phyloP scores from a whole-genome alignment of 1,140 invertebrate genomes.

The Argopecten irradians region DNA sequence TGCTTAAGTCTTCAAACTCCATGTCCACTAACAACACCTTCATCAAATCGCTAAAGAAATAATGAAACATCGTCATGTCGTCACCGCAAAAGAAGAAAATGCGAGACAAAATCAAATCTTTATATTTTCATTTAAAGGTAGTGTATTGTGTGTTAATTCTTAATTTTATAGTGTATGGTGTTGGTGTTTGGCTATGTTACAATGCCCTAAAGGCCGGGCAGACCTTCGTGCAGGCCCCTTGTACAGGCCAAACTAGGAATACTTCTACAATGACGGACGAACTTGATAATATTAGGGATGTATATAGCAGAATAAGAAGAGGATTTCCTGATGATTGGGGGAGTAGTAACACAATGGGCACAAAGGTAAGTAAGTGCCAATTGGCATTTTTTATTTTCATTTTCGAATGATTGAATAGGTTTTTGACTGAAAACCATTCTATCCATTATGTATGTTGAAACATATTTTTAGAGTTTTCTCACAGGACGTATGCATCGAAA shows the following conservation, averaged over 20 bases:
- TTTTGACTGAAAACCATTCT: too few species aligned
- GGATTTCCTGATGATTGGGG: background rate
- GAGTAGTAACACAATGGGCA: background rate
- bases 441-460: too few species aligned
- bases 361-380: background rate
- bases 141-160: background rate
- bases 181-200: background rate
- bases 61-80: background rate
- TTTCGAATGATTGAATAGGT: too few species aligned
- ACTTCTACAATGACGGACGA: background rate
- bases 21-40: background rate
- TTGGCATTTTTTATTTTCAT: too few species aligned
- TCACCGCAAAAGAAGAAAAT: slow-evolving; percentile 10
- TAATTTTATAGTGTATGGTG: background rate
- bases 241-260: background rate
- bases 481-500: too few species aligned
- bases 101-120: slow-evolving; percentile 8
- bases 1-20: background rate
- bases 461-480: too few species aligned
- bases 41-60: background rate
- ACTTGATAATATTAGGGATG: background rate
- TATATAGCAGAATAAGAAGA: background rate
- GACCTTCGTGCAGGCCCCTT: background rate
- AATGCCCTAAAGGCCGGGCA: background rate
- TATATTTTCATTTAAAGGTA: slow-evolving; percentile 13